These are phyloP conservation scores for Acanthornis magna DNA, from an alignment of 2,797 vertebrate genomes.

Conservation along the genomic window DNA sequence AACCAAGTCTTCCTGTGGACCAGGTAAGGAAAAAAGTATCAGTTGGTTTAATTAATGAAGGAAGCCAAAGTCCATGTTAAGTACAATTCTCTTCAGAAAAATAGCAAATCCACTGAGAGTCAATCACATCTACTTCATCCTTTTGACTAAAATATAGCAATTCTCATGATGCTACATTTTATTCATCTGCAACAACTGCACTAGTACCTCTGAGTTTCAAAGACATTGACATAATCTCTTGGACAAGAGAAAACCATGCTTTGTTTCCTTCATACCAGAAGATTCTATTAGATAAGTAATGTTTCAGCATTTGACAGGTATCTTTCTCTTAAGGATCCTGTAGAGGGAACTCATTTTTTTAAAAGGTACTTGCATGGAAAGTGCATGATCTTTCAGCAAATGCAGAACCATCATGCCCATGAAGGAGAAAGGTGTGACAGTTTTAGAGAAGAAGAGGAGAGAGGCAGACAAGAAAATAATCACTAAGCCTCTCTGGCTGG, in stretches of 20 bases:
- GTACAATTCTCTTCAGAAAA: constrained; percentile 29
- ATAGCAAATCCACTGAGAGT: background rate
- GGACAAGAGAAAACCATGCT: background rate
- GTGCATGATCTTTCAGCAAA: background rate
- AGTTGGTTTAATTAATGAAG: background rate
- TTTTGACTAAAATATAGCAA: background rate
- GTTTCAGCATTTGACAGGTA: background rate
- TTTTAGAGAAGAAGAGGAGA: background rate
- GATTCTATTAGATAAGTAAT: background rate
- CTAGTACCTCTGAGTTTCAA: background rate
- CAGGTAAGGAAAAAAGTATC: background rate
- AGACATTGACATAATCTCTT: background rate
- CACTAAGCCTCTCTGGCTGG: background rate
- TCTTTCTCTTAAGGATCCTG: background rate
- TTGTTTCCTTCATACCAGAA: background rate
- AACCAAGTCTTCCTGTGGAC: background rate
- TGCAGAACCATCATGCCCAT: background rate
- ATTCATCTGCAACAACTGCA: background rate
- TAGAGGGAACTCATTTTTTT: background rate
- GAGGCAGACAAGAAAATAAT: background rate
- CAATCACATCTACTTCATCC: background rate
- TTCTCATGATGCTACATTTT: background rate
- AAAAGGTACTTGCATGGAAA: background rate
- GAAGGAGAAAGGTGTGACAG: background rate
- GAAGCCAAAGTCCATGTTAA: constrained; percentile 8